Evolutionary conservation across 2,113 vertebrate genomes (phyloP), one percentile per base, ranked within the genome.

Genomic region (Neomonachus schauinslandi): DNA sequence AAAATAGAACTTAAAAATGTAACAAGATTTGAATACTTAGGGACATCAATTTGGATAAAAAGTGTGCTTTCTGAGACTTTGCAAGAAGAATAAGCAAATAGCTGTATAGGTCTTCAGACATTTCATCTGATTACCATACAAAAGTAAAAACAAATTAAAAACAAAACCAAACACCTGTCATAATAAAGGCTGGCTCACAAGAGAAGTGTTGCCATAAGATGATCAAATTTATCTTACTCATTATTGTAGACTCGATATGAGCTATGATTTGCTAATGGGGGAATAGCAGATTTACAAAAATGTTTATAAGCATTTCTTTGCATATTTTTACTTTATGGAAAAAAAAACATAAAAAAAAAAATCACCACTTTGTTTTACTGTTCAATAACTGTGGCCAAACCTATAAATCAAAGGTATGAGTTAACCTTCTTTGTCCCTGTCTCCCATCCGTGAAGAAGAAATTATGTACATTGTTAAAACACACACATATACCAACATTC

Each of bases 71-170:
- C 42, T 87, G 80, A 93, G 36, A 42, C 53, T 91, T 95, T 84
- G 26, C 55, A 71, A 24, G 67, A 89, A 55, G 71, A 39, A 9
- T 57, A 86, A 74, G 61, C 63, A 65, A 39, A n/a, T 51, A 61
- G 36, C 24, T 61, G 4, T 42, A 16, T 22, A 76, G 65, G 26
- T 63, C 36, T 77, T 87, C 39, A 87, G 86, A 80, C 51, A 65
- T 39, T 15, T 28, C 16, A 72, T 36, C 61, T 42, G 28, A 59
- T 53, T 65, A n/a, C 81, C 14, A 11, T 88, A 39, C 26, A 91
- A 86, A 90, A 91, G 87, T 80, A 74, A 95, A 83, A 85, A 59
- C 49, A 53, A 97, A 65, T 71, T 31, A 61, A 72, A 89, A 80
- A 24, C 15, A 69, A 83, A 67, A 14, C 55, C 79, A 87, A 92